Conservation (phyloP, 2,888 invertebrate species). For the Plutella xylostella region DNA sequence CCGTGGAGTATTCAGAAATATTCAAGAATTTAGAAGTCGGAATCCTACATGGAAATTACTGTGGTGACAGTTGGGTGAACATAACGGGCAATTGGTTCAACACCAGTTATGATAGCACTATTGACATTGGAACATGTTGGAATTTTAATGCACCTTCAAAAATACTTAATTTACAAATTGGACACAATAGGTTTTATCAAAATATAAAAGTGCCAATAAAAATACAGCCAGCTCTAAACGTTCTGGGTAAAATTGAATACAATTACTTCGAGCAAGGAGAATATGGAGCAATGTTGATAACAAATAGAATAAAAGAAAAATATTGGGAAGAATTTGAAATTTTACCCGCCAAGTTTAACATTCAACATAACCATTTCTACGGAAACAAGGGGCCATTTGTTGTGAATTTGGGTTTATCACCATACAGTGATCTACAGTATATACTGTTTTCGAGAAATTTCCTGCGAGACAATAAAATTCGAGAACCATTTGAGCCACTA, state of each 20-base stretch:
- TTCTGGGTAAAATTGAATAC: slow-evolving; percentile 83
- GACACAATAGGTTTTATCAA: slow-evolving; percentile 85
- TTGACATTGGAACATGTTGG: slow-evolving; percentile 90
- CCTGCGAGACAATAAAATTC: slow-evolving; percentile 85
- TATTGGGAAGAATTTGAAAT: slow-evolving; percentile 83
- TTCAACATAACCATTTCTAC: slow-evolving; percentile 91
- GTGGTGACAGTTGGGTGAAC: slow-evolving; percentile 86
- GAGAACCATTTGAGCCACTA: slow-evolving; percentile 83
- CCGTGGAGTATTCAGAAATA: slow-evolving; percentile 88
- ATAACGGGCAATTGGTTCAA: slow-evolving; percentile 93
- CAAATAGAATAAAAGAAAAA: slow-evolving; percentile 75
- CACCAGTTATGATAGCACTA: slow-evolving; percentile 79
- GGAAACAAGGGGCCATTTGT: slow-evolving; percentile 91
- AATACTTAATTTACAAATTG: slow-evolving; percentile 78
- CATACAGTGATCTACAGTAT: slow-evolving; percentile 85
- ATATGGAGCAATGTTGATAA: slow-evolving; percentile 86
- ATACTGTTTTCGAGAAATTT: slow-evolving; percentile 90
- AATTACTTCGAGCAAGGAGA: slow-evolving; percentile 88
- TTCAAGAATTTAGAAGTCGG: slow-evolving; percentile 90
- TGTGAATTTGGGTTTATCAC: slow-evolving; percentile 87
- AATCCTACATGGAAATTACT: slow-evolving; percentile 93
- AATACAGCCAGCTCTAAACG: slow-evolving; percentile 85
- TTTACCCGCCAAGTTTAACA: slow-evolving; percentile 75
- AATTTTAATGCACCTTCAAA: slow-evolving; percentile 59
- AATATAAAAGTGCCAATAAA: slow-evolving; percentile 81